These are phyloP conservation scores for Heteropelma amictum DNA, from an alignment of 2,888 invertebrate genomes.

Conservation along the genomic window DNA sequence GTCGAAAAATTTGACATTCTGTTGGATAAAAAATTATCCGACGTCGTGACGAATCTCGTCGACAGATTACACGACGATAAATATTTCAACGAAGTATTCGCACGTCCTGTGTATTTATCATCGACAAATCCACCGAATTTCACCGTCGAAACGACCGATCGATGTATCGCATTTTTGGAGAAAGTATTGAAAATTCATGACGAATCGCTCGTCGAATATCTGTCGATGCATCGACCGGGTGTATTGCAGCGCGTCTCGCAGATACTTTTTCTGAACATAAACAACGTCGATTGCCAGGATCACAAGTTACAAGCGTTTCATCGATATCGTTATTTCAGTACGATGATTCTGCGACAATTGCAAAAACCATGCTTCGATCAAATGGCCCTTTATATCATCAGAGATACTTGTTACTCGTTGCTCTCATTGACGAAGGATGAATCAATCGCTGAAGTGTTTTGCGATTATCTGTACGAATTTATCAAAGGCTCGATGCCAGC, in stretches of 20 bases:
- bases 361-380: conserved; percentile 71
- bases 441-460: conserved; percentile 64
- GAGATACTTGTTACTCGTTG: conserved; percentile 80
- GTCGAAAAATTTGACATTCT: conserved; percentile 66
- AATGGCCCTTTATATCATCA: conserved; percentile 80
- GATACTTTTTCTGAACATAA: conserved; percentile 79
- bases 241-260: conserved; percentile 80
- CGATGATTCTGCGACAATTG: conserved; percentile 77
- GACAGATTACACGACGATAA: conserved; percentile 73
- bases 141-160: conserved; percentile 74
- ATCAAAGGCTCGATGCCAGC: conserved; percentile 77
- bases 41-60: conserved; percentile 69
- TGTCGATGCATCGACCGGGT: conserved; percentile 75
- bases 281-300: conserved; percentile 78
- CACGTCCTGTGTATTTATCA: conserved; percentile 73
- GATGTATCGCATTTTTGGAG: conserved; percentile 78
- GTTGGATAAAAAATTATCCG: conserved; percentile 70
- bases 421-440: conserved; percentile 79
- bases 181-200: conserved; percentile 75
- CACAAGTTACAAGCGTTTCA: conserved; percentile 80
- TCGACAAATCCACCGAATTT: conserved; percentile 77
- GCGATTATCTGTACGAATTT: conserved; percentile 78
- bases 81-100: conserved; percentile 77
- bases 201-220: conserved; percentile 72
- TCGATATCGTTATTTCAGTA: conserved; percentile 80